Conservation (phyloP, 1,140 invertebrate genomes). For the Chlorops oryzae region DNA sequence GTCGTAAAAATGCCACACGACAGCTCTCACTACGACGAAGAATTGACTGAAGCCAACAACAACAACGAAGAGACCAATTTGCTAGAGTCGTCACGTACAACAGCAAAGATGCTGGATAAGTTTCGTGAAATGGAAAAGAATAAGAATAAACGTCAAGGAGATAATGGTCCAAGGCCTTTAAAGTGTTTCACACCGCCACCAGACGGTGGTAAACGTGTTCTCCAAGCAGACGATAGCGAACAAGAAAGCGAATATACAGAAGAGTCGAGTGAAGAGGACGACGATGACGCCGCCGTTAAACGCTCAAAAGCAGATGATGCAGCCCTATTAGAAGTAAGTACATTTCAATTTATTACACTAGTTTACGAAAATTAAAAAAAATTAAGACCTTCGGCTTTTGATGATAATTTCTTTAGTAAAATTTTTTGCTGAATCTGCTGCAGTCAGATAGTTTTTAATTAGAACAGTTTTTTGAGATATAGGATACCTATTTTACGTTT, state of each 20-base stretch:
- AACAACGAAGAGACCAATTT: conserved; percentile 42
- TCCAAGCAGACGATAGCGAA: conserved; percentile 54
- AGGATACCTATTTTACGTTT: no score
- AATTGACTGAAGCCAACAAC: neutral
- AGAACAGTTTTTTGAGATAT: no score
- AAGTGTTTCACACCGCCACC: conserved; percentile 85
- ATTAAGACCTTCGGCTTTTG: no score
- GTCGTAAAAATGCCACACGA: conserved; percentile 54
- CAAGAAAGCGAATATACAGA: no score
- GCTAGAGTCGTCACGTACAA: conserved; percentile 64
- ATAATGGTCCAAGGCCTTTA: conserved; percentile 64
- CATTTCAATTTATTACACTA: no score
- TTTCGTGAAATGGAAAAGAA: conserved; percentile 83
- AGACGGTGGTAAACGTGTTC: conserved; percentile 57
- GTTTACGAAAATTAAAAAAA: no score
- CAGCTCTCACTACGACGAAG: conserved; percentile 13
- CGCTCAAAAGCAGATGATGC: conserved; percentile 15
- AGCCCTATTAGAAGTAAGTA: neutral
- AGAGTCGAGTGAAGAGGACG: conserved; percentile 52
- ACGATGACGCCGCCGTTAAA: conserved; percentile 38
- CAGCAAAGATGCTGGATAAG: conserved; percentile 74
- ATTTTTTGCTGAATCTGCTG: no score
- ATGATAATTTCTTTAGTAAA: no score
- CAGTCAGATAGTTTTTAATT: no score
- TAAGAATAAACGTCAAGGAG: conserved; percentile 51